Evolutionary conservation across 2,113 vertebrate species (phyloP), one percentile per base, ranked within the genome.

Genomic region (Oryzias woworae): DNA sequence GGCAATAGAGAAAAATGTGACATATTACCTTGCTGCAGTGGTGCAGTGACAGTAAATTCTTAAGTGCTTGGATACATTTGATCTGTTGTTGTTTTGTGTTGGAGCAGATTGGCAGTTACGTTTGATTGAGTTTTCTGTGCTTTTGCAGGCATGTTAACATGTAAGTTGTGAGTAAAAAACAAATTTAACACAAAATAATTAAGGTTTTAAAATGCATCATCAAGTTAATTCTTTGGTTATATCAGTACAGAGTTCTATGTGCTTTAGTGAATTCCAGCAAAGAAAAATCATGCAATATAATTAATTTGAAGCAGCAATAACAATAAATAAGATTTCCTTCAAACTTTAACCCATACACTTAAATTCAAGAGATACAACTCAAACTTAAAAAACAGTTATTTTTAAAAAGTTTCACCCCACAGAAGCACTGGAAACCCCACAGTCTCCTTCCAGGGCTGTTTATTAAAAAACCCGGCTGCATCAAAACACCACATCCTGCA

Each of bases 31-130:
- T 50, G 49, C 59, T 43, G 15, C 48, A 31, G 43, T 36, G 51
- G 16, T 18, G 7, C 7, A n/a, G 50, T 45, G 10, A 52, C 24
- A 54, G 49, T 0, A 53, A 36, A 64, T 63, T 10, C 26, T 51
- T 47, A 52, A 50, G 57, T 60, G 58, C 46, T 28, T 12, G 61
- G 51, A 18, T 23, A 73, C 68, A 85, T 82, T 80, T 75, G 81
- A 75, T 55, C 52, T 82, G 77, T 73, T 82, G 77, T 80, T 78
- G 68, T 60, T 48, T 12, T 20, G 59, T 71, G 36, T 62, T 57
- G 72, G 48, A 59, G 63, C 73, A 41, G 58, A 57, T 59, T 20
- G 73, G 73, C 69, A 80, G 69, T 61, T 53, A 66, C 54, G 49
- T 71, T 71, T 83, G 69, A 49, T 8, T 36, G 65, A 67, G 51